A percentile compares a stretch with the other conserved stretches of the same genome.
Evolutionary conservation across 2,113 vertebrate species (phyloP).

Genomic region (Otis tarda): DNA sequence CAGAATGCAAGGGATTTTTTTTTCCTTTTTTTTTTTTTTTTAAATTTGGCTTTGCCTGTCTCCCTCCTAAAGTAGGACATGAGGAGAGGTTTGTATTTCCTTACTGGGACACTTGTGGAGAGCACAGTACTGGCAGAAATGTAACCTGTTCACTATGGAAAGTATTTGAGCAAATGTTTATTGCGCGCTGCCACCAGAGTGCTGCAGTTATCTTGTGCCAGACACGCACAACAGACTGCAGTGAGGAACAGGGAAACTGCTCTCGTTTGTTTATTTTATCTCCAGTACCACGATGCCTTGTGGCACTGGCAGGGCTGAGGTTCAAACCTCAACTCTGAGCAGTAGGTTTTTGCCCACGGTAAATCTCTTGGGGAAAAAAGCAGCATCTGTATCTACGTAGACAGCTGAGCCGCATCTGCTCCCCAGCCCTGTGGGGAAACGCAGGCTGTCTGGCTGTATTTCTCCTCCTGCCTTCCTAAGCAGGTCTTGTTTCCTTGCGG

Average conservation of each 20-base stretch:
- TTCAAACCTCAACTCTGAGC: neutral
- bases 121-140: slow-evolving; percentile 20
- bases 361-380: slow-evolving; percentile 11
- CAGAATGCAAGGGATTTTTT: neutral
- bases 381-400: slow-evolving; percentile 12
- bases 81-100: slow-evolving; percentile 36
- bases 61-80: neutral
- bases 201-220: slow-evolving; percentile 46
- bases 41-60: neutral
- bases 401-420: slow-evolving; percentile 40
- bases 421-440: neutral
- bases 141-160: slow-evolving; percentile 61
- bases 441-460: neutral
- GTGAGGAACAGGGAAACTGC: slow-evolving; percentile 32
- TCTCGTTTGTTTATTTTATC: slow-evolving; percentile 54
- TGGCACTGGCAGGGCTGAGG: neutral
- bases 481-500: neutral
- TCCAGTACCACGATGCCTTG: neutral
- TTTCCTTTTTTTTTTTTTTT: neutral
- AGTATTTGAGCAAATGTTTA: slow-evolving; percentile 56
- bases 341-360: neutral
- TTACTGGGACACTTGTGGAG: slow-evolving; percentile 34
- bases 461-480: neutral
- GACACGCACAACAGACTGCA: slow-evolving; percentile 3
- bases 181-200: slow-evolving; percentile 25